Evolutionary conservation across 2,797 vertebrate species (phyloP).

Genomic region (Antrozous pallidus): DNA sequence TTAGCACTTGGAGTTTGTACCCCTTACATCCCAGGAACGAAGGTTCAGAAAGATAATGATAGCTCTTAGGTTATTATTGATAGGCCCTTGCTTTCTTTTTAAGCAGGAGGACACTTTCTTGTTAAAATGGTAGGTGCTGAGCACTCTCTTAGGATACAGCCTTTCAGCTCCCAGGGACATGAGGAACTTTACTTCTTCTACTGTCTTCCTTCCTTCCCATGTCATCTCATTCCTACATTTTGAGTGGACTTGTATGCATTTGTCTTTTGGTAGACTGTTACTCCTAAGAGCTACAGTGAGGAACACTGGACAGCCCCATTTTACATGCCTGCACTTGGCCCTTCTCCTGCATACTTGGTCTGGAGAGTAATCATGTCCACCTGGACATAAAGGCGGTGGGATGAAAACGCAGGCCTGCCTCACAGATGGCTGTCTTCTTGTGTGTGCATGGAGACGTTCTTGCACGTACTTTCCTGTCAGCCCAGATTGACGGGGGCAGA

Average conservation of each 20-base stretch:
- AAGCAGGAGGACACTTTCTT: slow-evolving; percentile 37
- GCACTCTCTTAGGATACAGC: neutral
- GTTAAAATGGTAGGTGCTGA: slow-evolving; percentile 43
- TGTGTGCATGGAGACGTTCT: neutral
- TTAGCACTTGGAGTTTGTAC: neutral
- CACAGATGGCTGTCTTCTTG: neutral
- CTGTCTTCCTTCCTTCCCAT: neutral
- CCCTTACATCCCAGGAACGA: neutral
- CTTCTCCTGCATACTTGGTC: neutral
- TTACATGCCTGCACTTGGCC: neutral
- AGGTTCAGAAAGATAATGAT: slow-evolving; percentile 31
- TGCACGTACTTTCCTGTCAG: neutral
- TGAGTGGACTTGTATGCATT: neutral
- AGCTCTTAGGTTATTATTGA: slow-evolving; percentile 49
- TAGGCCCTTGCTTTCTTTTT: slow-evolving; percentile 33
- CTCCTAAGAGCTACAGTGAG: neutral
- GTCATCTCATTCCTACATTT: neutral
- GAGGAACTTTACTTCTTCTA: neutral
- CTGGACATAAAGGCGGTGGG: neutral
- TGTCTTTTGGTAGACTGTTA: neutral
- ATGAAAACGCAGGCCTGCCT: neutral
- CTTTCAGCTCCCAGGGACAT: neutral
- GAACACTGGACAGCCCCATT: no score
- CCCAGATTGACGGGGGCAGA: no score
- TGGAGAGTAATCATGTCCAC: neutral